Percentiles rank a stretch among this genome's conserved stretches.
These are phyloP conservation scores for Drosophila sulfurigaster DNA, from an alignment of 1,140 invertebrate genomes.

Conservation along the genomic window DNA sequence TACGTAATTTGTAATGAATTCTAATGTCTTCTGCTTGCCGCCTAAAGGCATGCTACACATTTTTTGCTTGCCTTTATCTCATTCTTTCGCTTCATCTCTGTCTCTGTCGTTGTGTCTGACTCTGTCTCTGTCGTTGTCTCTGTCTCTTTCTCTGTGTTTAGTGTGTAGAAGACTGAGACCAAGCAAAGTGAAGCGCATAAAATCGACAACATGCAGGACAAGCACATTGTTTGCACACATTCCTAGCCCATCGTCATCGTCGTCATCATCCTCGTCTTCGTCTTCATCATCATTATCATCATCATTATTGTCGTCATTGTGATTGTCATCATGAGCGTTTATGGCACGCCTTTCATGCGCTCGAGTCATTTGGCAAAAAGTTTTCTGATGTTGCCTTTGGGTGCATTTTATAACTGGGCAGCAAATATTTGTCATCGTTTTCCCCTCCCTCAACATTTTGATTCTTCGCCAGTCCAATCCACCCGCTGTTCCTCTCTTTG, in stretches of 20 bases:
- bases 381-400: conserved; percentile 75
- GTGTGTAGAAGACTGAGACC: not conserved
- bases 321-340: conserved; percentile 57
- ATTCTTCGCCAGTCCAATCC: not conserved
- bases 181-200: conserved; percentile 38
- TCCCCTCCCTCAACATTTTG: not conserved
- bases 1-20: conserved; percentile 78
- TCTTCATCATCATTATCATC: conserved; percentile 25
- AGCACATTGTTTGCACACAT: conserved; percentile 64
- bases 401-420: conserved; percentile 79
- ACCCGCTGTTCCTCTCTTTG: not conserved
- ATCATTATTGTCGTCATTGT: conserved; percentile 19
- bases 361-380: conserved; percentile 69
- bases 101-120: not conserved
- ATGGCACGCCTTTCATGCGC: conserved; percentile 69
- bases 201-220: conserved; percentile 55
- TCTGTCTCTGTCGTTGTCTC: not conserved
- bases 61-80: conserved; percentile 48
- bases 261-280: not conserved
- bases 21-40: conserved; percentile 58
- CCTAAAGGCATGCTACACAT: conserved; percentile 65
- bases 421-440: conserved; percentile 72
- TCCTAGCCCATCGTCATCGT: conserved; percentile 29
- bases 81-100: conserved; percentile 2
- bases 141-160: not conserved